Evolutionary conservation across 2,797 vertebrate genomes (phyloP).

Genomic region (Gallinago solitaria): DNA sequence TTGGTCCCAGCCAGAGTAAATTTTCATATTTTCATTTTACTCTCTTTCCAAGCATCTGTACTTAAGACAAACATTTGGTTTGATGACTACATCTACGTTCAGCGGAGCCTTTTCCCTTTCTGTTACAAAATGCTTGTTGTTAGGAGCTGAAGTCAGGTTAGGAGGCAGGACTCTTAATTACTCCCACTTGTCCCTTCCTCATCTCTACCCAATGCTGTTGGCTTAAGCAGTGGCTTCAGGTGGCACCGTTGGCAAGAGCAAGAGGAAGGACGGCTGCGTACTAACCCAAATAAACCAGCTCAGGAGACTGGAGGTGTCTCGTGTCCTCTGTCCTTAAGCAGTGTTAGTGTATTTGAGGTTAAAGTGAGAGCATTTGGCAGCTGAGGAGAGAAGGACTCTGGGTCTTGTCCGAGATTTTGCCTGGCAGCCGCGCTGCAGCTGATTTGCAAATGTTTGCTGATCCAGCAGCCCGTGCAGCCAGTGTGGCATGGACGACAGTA

Average conservation of each 20-base stretch:
- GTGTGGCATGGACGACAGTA: rapidly evolving
- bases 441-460: not conserved
- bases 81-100: not conserved
- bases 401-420: not conserved
- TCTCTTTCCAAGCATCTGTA: conserved; percentile 29
- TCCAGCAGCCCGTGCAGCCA: not conserved
- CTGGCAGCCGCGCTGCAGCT: not conserved
- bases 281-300: not conserved
- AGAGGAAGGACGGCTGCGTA: not conserved
- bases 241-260: not conserved
- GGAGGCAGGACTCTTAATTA: not conserved
- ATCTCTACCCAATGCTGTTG: not conserved
- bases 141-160: not conserved
- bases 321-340: not conserved
- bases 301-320: not conserved
- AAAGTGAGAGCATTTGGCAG: not conserved
- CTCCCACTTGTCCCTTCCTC: not conserved
- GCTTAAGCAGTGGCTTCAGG: not conserved
- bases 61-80: conserved; percentile 25
- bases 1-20: not conserved
- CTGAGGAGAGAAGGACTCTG: not conserved
- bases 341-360: not conserved
- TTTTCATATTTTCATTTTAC: conserved; percentile 20
- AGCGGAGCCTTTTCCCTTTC: not conserved
- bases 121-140: not conserved